Evolutionary conservation across 64 coral and sea anemone species (phyloP).

Genomic region (Acropora yongei): DNA sequence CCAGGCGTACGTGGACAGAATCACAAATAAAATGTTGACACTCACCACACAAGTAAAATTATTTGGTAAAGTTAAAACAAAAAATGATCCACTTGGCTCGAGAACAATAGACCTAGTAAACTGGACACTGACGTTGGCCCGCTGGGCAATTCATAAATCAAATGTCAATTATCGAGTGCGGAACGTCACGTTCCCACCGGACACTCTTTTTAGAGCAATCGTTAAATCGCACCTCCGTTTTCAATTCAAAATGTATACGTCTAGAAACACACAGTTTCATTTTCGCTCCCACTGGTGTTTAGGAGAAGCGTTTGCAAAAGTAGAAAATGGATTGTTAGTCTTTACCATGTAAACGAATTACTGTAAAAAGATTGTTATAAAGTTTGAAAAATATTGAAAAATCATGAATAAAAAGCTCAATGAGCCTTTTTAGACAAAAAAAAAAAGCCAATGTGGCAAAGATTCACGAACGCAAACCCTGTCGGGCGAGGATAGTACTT

Average conservation of each 20-base stretch:
- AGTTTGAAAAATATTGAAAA: background rate
- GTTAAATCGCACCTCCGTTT: background rate
- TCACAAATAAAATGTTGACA: background rate
- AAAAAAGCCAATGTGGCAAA: no score
- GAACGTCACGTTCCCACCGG: background rate
- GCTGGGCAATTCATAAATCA: background rate
- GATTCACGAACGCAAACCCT: no score
- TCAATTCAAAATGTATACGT: background rate
- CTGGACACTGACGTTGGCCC: background rate
- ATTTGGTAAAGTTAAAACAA: background rate
- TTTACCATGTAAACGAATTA: background rate
- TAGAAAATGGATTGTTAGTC: background rate
- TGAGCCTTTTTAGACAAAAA: no score
- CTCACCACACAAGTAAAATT: background rate
- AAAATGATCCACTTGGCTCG: background rate
- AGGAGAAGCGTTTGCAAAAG: background rate
- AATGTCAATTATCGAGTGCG: background rate
- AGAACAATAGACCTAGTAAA: background rate
- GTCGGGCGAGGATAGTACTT: no score
- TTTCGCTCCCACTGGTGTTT: background rate
- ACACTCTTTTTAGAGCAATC: background rate
- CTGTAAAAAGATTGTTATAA: background rate
- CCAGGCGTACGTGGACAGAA: background rate
- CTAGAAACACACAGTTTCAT: background rate
- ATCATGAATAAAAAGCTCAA: no score